Evolutionary conservation across 1,140 invertebrate species (phyloP).

Genomic region (Sycophila sp.): DNA sequence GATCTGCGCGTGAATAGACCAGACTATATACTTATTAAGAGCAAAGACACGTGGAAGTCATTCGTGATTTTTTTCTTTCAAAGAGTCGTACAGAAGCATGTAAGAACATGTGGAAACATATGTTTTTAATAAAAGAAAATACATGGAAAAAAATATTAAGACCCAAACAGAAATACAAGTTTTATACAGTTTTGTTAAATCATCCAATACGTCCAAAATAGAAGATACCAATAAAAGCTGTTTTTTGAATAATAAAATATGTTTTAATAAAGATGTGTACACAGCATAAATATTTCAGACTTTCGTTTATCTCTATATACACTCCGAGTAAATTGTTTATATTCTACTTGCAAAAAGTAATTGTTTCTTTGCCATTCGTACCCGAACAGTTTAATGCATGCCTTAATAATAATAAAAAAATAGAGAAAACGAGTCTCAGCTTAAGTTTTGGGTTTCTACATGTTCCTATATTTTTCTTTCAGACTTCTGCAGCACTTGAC

Average conservation of each 20-base stretch:
- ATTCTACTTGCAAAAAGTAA: no score
- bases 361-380: no score
- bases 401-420: slow-evolving; percentile 18
- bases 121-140: neutral
- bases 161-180: slow-evolving; percentile 14
- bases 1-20: slow-evolving; percentile 11
- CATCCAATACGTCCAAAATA: slow-evolving; percentile 16
- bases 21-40: neutral
- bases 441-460: slow-evolving; percentile 28
- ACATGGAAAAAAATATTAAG: neutral
- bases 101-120: slow-evolving; percentile 33
- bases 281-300: neutral
- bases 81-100: slow-evolving; percentile 7
- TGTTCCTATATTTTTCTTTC: slow-evolving; percentile 31
- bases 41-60: neutral
- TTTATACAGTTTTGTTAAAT: slow-evolving; percentile 35
- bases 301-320: no score
- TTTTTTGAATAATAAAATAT: slow-evolving; percentile 32
- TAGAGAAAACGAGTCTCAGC: neutral
- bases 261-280: slow-evolving; percentile 25
- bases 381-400: slow-evolving; percentile 44
- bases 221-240: slow-evolving; percentile 13
- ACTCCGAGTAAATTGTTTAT: no score
- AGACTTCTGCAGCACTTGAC: neutral
- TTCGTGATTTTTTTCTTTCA: slow-evolving; percentile 8